Base-by-base conservation (phyloP, 2,113 vertebrate genomes). In the Alces alces region DNA sequence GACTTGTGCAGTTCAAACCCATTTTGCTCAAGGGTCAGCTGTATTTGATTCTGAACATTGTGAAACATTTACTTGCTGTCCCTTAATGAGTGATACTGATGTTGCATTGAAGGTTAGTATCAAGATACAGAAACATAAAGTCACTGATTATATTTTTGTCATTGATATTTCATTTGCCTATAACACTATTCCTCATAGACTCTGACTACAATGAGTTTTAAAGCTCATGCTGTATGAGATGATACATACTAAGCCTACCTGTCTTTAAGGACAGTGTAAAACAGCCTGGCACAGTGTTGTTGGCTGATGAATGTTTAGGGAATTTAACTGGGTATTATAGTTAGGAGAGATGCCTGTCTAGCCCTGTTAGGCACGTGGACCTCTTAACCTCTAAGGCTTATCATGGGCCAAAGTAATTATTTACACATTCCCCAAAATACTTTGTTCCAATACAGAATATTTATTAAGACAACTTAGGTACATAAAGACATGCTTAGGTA, bases 381-480 rank as follows among this genome's bases (percentile, higher is more conserved):
- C 58, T 86, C 1, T 10, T 36, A 83, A 43, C 25, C 45, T 85
- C 78, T 61, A 58, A 30, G 33, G 8, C 6, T 47, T 15, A n/a
- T 93, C 11, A 64, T 36, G 58, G 16, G 78, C 64, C 58, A 47
- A 88, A 94, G 64, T 2, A 36, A 86, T 66, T 36, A 90, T 30
- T 96, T 70, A 96, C 91, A 93, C 76, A 86, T 3, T n/a, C 54
- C 89, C 11, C 78, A 80, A 36, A 94, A 84, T 11, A 50, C 23
- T 96, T 89, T 76, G 14, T 91, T 96, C 97, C 66, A 96, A 57
- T 55, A 97, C 96, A 94, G 16, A 11, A 21, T n/a, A 85, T 98
- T 98, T 98, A 98, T 98, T 97, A 90, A 76, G 92, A 98, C 95
- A 89, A 86, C 39, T 76, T 76, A 43, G 39, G 70, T 76, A 43